Evolutionary conservation across 2,888 invertebrate species (phyloP), one percentile per base, ranked within the genome.

Genomic region (Myopa tessellatipennis): DNA sequence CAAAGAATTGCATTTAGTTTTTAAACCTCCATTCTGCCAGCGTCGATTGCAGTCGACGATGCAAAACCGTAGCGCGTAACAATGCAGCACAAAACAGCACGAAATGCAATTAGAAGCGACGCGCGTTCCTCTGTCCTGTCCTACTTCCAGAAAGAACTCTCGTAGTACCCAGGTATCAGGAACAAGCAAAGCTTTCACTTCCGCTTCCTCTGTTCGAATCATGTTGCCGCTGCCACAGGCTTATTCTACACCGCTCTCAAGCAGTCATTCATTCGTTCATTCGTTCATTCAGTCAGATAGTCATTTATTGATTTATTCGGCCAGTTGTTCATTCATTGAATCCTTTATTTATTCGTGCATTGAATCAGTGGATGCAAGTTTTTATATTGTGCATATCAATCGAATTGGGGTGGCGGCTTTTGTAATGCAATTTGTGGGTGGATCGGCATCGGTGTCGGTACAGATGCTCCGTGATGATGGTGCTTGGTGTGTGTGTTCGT

Each of bases 361-460:
- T 10, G 26, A 63, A 34, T 67, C 67, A 67, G 40, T 67, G 67
- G n/a, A 38, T 67, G 40, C 63, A 67, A 67, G n/a, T 67, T 67
- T 67, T 67, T 40, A 16, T 67, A 16, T 55, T 50, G 34, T 1
- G 55, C 55, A 52, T 45, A 40, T 38, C 55, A 26, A 70, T 70
- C 16, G 70, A 70, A 6, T 67, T 67, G 36, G 14, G 55, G 55
- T 8, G 55, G 14, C 50, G 50, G 18, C 55, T 71, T 18, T 71
- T 72, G 71, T 60, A 12, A 12, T 34, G 26, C 50, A 70, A 70
- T 70, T 52, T 50, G 52, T 36, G 18, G 52, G 68, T 68, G 68
- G 18, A 18, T 36, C 45, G 7, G 18, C 18, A 16, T 50, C 16
- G 16, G 68, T 18, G 16, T 2, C 16, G 14, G 50, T 8, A 45